phyloP scores from a whole-genome alignment of 2,888 invertebrate species.

The Biston stratarius region DNA sequence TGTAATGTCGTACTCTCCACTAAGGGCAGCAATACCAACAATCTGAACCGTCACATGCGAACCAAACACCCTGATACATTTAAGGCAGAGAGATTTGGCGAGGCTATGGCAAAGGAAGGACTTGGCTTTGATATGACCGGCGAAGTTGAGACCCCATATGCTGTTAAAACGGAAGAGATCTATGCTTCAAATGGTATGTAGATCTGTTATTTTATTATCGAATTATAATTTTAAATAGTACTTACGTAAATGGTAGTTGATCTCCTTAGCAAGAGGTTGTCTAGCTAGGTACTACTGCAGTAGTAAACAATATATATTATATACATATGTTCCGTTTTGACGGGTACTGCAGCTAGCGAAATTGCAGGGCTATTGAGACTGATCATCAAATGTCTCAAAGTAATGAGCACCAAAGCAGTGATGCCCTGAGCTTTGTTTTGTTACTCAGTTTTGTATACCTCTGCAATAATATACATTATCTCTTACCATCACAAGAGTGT shows the following conservation, averaged over 20 bases:
- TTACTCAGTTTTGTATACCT: no score
- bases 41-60: constrained; percentile 78
- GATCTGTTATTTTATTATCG: not conserved
- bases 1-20: constrained; percentile 78
- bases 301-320: no score
- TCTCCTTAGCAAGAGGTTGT: no score
- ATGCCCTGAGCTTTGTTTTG: no score
- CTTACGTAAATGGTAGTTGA: not conserved
- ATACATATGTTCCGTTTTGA: no score
- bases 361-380: no score
- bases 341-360: no score
- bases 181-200: constrained; percentile 53
- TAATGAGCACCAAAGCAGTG: no score
- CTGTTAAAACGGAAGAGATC: constrained; percentile 63
- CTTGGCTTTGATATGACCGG: constrained; percentile 41
- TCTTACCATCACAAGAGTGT: no score
- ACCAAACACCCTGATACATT: constrained; percentile 70
- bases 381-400: no score
- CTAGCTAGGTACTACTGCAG: no score
- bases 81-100: constrained; percentile 58
- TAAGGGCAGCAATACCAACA: constrained; percentile 81
- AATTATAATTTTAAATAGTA: not conserved
- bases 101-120: constrained; percentile 35
- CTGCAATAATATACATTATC: no score
- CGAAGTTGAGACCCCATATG: constrained; percentile 59